Evolutionary conservation across 2,888 invertebrate species (phyloP).

Genomic region (Tigriopus californicus): DNA sequence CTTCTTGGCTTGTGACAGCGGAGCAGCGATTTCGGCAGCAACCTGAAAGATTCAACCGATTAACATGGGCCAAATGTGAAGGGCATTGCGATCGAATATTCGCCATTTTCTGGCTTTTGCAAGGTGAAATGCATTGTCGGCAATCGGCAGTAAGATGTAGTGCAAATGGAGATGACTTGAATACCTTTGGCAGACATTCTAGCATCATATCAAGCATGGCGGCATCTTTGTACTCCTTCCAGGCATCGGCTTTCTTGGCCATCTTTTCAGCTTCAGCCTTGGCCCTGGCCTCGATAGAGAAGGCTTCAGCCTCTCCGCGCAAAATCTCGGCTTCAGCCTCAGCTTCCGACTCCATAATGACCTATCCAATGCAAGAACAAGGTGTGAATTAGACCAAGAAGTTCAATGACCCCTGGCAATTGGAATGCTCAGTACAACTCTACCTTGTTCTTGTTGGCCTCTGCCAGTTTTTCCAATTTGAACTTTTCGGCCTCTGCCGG

Average conservation of each 20-base stretch:
- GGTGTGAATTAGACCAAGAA: neutral
- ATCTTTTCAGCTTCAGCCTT: constrained; percentile 92
- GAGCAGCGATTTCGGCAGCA: constrained; percentile 89
- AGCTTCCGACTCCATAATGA: constrained; percentile 86
- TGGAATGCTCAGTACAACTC: too few species aligned
- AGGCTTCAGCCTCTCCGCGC: constrained; percentile 44
- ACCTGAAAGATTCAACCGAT: constrained; percentile 38
- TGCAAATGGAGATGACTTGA: too few species aligned
- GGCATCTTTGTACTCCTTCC: constrained; percentile 85
- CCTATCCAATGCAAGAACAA: too few species aligned
- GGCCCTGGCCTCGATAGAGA: constrained; percentile 80
- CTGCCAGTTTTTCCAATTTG: constrained; percentile 20
- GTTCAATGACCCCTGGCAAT: neutral
- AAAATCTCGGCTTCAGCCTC: constrained; percentile 73
- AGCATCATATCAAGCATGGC: constrained; percentile 93
- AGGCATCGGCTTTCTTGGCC: constrained; percentile 91
- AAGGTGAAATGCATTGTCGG: neutral
- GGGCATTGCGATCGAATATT: too few species aligned
- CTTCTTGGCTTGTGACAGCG: constrained; percentile 79
- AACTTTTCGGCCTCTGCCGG: constrained; percentile 91
- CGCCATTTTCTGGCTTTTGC: neutral
- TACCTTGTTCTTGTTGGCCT: constrained; percentile 2
- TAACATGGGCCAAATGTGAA: constrained; percentile 12
- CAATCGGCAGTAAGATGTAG: neutral
- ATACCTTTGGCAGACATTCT: constrained; percentile 80